Evolutionary conservation across 2,888 invertebrate genomes (phyloP).

Genomic region (Cancer borealis): DNA sequence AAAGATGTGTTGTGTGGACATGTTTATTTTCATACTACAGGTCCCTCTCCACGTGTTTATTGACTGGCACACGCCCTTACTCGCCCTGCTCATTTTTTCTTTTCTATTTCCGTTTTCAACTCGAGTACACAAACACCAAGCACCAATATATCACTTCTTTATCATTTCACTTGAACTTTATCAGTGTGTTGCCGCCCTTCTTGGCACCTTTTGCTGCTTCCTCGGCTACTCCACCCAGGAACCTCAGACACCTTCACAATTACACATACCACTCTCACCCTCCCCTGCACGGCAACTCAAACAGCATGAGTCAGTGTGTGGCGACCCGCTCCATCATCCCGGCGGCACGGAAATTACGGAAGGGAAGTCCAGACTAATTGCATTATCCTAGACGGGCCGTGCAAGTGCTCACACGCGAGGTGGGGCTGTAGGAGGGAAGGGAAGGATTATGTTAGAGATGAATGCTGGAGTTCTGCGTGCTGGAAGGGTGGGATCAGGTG

Average conservation of each 20-base stretch:
- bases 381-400: conserved; percentile 44
- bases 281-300: conserved; percentile 32
- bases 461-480: neutral
- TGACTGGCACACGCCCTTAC: neutral
- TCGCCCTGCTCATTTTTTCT: neutral
- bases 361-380: conserved; percentile 44
- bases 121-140: neutral
- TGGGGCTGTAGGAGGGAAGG: neutral
- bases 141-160: conserved; percentile 26
- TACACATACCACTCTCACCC: conserved; percentile 3
- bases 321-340: conserved; percentile 50
- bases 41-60: conserved; percentile 37
- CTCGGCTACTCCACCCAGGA: neutral
- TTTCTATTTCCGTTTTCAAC: neutral
- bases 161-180: conserved; percentile 27
- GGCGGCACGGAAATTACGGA: conserved; percentile 39
- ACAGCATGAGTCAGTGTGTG: conserved; percentile 16
- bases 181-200: neutral
- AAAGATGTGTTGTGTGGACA: neutral
- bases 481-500: conserved; percentile 41
- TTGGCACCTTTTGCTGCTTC: neutral
- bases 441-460: conserved; percentile 25
- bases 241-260: neutral
- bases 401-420: conserved; percentile 31
- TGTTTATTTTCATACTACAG: neutral